These are phyloP conservation scores for Aplidium turbinatum DNA, from an alignment of 23 tunicate species.

Conservation along the genomic window DNA sequence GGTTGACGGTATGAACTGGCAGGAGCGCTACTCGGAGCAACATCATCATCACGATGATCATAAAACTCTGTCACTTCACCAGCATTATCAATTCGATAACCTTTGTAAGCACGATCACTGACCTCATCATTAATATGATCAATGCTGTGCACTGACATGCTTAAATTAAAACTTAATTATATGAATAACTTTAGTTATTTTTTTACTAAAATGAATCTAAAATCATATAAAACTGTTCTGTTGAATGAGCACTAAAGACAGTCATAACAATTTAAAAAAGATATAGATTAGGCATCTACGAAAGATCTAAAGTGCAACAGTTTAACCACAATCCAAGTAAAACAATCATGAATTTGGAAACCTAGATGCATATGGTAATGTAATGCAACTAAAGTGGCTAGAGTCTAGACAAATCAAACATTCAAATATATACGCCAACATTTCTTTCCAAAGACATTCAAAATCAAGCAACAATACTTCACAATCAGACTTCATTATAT, in stretches of 20 bases:
- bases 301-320: background rate
- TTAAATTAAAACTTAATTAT: background rate
- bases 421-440: too few relatives aligned
- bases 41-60: constrained; percentile 76
- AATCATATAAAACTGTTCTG: background rate
- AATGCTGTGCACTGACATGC: constrained; percentile 83
- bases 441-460: too few relatives aligned
- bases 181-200: too few relatives aligned
- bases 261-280: background rate
- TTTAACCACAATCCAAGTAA: too few relatives aligned
- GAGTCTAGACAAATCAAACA: too few relatives aligned
- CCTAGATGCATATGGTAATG: too few relatives aligned
- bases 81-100: constrained; percentile 66
- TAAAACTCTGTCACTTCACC: constrained; percentile 95
- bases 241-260: background rate
- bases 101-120: constrained; percentile 60
- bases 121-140: constrained; percentile 53
- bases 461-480: too few relatives aligned
- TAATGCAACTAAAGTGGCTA: too few relatives aligned
- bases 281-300: background rate
- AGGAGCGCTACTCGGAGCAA: constrained; percentile 26
- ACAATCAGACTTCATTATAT: too few relatives aligned
- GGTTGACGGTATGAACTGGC: constrained; percentile 25
- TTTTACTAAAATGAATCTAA: background rate
- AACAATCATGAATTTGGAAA: too few relatives aligned